A percentile compares a stretch with the other conserved stretches of the same genome.
Conservation (phyloP, 2,113 vertebrate genomes). For the Bos javanicus region DNA sequence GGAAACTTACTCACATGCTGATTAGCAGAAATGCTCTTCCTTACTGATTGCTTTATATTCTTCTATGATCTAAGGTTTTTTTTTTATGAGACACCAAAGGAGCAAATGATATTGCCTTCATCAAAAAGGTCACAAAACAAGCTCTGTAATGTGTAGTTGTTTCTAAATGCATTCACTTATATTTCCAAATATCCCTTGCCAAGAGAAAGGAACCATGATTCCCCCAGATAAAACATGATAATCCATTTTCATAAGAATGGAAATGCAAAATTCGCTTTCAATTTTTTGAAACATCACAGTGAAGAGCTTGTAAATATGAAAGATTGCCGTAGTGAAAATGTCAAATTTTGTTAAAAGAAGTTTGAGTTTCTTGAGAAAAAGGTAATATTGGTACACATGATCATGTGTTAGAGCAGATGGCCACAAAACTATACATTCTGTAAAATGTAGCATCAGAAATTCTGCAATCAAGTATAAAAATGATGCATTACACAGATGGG, state of each 20-base stretch:
- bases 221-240: neutral
- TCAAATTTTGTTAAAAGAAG: slow-evolving; percentile 11
- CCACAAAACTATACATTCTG: neutral
- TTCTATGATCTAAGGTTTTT: neutral
- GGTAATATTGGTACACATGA: neutral
- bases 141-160: neutral
- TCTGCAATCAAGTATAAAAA: slow-evolving; percentile 23
- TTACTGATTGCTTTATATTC: neutral
- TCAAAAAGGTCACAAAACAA: neutral
- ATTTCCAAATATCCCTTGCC: neutral
- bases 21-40: neutral
- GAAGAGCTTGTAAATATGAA: neutral
- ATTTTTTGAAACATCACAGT: neutral
- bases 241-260: neutral
- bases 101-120: neutral
- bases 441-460: neutral
- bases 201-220: neutral
- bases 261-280: neutral
- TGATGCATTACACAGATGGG: neutral
- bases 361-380: neutral
- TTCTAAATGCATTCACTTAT: neutral
- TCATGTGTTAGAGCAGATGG: neutral
- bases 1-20: neutral
- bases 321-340: neutral
- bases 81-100: neutral